These are phyloP conservation scores for Mythimna impura DNA, from an alignment of 2,888 invertebrate genomes.

Conservation along the genomic window DNA sequence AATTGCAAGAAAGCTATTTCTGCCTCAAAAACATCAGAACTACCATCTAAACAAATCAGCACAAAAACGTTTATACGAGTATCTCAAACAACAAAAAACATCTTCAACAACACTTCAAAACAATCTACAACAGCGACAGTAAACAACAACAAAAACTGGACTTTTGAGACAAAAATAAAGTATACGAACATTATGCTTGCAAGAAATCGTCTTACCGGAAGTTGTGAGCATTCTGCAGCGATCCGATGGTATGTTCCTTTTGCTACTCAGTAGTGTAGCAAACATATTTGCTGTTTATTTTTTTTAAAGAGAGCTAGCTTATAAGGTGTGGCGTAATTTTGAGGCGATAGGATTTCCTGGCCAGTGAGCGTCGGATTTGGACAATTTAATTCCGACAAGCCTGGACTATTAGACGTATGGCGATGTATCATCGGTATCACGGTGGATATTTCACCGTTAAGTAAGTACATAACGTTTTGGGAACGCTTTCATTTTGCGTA, in stretches of 20 bases:
- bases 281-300: slow-evolving; percentile 7
- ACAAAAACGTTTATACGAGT: slow-evolving; percentile 13
- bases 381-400: too few relatives aligned
- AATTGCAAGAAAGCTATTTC: background rate
- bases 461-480: too few relatives aligned
- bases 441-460: too few relatives aligned
- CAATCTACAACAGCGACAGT: slow-evolving; percentile 39
- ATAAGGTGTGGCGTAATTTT: background rate
- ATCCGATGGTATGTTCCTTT: slow-evolving; percentile 52
- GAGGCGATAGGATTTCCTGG: background rate
- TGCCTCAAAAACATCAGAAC: background rate
- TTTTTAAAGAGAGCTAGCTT: background rate
- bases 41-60: slow-evolving; percentile 9
- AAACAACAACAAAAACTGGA: slow-evolving; percentile 58
- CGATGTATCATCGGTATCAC: too few relatives aligned
- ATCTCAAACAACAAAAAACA: slow-evolving; percentile 11
- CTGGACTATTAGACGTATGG: too few relatives aligned
- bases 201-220: slow-evolving; percentile 68
- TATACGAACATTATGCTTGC: slow-evolving; percentile 51
- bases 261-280: slow-evolving; percentile 36
- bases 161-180: slow-evolving; percentile 67
- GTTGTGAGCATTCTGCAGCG: slow-evolving; percentile 56
- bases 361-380: too few relatives aligned
- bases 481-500: too few relatives aligned
- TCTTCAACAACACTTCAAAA: slow-evolving; percentile 32